phyloP scores from a whole-genome alignment of 2,888 invertebrate species.

The Ectemnius lituratus region DNA sequence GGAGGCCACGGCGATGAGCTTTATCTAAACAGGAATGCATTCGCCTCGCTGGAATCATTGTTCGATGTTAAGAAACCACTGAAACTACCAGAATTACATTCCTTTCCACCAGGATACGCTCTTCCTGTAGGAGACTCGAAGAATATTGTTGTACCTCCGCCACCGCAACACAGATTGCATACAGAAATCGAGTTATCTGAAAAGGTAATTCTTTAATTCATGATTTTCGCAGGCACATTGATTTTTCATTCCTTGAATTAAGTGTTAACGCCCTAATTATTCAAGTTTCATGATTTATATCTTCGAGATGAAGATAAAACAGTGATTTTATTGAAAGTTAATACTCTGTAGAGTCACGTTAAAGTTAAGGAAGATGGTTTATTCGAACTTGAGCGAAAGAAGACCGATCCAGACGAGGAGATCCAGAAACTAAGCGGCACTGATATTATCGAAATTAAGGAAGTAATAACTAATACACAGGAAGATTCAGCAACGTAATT shows the following conservation, averaged over 20 bases:
- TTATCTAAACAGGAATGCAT: constrained; percentile 58
- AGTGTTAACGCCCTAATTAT: too few species aligned
- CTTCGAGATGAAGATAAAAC: too few species aligned
- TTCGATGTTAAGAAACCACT: constrained; percentile 68
- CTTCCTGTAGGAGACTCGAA: constrained; percentile 1
- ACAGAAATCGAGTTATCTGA: too few species aligned
- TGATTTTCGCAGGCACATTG: too few species aligned
- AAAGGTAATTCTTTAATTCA: too few species aligned
- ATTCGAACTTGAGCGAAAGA: too few species aligned
- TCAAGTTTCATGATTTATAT: too few species aligned
- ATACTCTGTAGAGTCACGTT: too few species aligned
- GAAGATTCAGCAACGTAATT: constrained; percentile 20
- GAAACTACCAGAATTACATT: constrained; percentile 58
- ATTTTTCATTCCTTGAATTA: too few species aligned
- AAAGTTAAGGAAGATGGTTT: too few species aligned
- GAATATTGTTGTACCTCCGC: background rate
- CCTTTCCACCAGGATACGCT: constrained; percentile 35
- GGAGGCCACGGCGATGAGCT: constrained; percentile 31
- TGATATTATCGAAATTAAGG: background rate
- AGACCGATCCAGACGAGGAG: too few species aligned
- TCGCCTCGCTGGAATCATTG: constrained; percentile 68
- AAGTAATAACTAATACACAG: background rate
- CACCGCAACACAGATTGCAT: constrained; percentile 12
- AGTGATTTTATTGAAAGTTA: too few species aligned
- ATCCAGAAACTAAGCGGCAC: background rate